Base-by-base conservation (phyloP, 2,888 invertebrate genomes). In the Metacarcinus magister region DNA sequence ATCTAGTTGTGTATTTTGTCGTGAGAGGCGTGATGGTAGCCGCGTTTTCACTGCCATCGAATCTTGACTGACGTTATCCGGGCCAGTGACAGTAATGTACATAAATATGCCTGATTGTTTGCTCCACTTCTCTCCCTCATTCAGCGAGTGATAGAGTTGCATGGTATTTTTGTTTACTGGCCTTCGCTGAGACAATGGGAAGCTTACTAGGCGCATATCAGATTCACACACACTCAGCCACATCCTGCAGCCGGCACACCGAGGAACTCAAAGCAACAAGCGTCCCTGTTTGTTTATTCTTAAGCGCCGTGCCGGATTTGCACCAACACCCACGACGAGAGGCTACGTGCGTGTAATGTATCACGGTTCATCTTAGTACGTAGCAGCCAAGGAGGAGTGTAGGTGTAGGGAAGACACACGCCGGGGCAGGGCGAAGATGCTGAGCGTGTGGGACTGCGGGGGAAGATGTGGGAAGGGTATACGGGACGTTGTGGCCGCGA, bases 181-280 rank as follows among this genome's bases (percentile, higher is more conserved):
- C 82, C 82, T 82, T 82, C 82, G 28, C 82, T 82, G 82, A 82
- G 82, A 82, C 82, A 82, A 82, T 82, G 82, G 82, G 82, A 82
- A 82, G 82, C 82, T 82, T 82, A 82, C 82, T 82, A 10, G 82
- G 32, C 82, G 82, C 32, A 32, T 82, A 82, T 82, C 82, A 82
- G 32, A 82, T 82, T 82, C n/a, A n/a, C 82, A 82, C 82, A 32
- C 82, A 82, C 82, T 82, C 82, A 32, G 10, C 82, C 82, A 82
- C 82, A 82, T 82, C 82, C 82, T 82, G 82, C 82, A 82, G 82
- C 82, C 82, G 82, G 82, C 82, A 82, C 82, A 82, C 10, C 82
- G 32, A 82, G 32, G 82, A 32, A 82, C 82, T 32, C 32, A 82
- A 28, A 82, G 82, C 82, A 82, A 82, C 82, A 82, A 82, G 82